These are phyloP conservation scores for Drosophila kurseongensis DNA, from an alignment of 1,140 invertebrate genomes.

Conservation along the genomic window DNA sequence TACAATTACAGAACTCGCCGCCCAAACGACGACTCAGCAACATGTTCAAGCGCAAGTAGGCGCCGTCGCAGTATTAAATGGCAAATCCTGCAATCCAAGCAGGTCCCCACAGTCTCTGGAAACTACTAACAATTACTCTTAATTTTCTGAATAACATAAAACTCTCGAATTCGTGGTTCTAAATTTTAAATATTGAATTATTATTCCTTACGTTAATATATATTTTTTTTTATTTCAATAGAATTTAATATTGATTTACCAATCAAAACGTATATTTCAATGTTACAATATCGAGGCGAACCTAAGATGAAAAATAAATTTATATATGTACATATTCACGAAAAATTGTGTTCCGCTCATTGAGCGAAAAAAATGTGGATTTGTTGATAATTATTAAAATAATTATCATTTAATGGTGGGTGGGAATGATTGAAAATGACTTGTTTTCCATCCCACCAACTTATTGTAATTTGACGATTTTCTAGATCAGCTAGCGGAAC, in stretches of 20 bases:
- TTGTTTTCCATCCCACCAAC: neutral
- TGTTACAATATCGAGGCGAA: neutral
- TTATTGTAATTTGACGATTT: neutral
- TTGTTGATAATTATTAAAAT: neutral
- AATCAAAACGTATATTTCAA: neutral
- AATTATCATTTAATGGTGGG: neutral
- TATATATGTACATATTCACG: neutral
- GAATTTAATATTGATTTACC: neutral
- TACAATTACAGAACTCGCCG: slow-evolving; percentile 75
- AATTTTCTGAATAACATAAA: neutral
- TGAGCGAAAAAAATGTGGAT: slow-evolving; percentile 5
- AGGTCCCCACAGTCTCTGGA: too few relatives aligned
- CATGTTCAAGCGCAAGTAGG: slow-evolving; percentile 79
- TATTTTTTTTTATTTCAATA: neutral
- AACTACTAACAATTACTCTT: neutral
- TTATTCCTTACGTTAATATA: neutral
- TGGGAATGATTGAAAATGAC: neutral
- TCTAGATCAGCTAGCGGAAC: neutral
- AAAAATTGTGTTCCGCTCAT: neutral
- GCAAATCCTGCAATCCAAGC: too few relatives aligned
- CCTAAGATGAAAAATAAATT: slow-evolving; percentile 1
- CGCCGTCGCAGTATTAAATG: neutral
- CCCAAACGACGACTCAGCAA: slow-evolving; percentile 79
- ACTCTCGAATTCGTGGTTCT: too few relatives aligned
- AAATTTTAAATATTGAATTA: neutral